Percentiles rank a stretch among this genome's conserved stretches.
Evolutionary conservation across 2,113 vertebrate genomes (phyloP).

Genomic region (Lutjanus erythropterus): DNA sequence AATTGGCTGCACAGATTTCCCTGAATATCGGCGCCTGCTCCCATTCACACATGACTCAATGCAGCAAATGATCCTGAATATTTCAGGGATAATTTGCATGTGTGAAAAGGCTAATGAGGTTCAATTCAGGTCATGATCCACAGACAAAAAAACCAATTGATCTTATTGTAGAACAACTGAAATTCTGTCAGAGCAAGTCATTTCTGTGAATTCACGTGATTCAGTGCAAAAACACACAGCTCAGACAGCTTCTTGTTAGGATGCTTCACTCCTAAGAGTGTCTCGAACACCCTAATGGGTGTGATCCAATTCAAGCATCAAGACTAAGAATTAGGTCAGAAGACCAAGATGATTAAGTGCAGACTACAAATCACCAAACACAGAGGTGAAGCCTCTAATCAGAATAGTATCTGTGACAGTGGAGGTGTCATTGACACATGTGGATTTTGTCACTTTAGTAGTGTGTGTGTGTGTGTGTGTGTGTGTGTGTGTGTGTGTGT

Average conservation of each 20-base stretch:
- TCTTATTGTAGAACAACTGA: not conserved
- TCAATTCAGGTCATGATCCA: not conserved
- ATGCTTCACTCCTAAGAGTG: slow-evolving; percentile 20
- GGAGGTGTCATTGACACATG: slow-evolving; percentile 23
- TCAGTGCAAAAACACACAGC: slow-evolving; percentile 1
- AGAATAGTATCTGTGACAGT: slow-evolving; percentile 23
- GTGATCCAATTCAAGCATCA: slow-evolving; percentile 36
- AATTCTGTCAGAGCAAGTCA: not conserved
- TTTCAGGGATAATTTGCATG: too few relatives aligned
- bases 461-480: not conserved
- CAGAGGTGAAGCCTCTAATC: slow-evolving; percentile 46
- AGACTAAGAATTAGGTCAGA: slow-evolving; percentile 58
- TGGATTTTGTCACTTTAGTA: slow-evolving; percentile 47
- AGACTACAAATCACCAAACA: slow-evolving; percentile 15
- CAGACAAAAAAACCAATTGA: not conserved
- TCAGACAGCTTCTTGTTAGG: slow-evolving; percentile 11
- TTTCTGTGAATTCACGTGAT: slow-evolving; percentile 17
- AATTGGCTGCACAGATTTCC: too few relatives aligned
- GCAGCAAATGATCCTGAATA: too few relatives aligned
- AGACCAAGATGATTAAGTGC: slow-evolving; percentile 38
- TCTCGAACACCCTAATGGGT: slow-evolving; percentile 26
- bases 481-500: not conserved
- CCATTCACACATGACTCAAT: too few relatives aligned
- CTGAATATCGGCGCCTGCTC: too few relatives aligned
- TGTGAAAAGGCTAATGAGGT: too few relatives aligned